phyloP scores from a whole-genome alignment of 1,140 invertebrate species.

The Dryas iulia region DNA sequence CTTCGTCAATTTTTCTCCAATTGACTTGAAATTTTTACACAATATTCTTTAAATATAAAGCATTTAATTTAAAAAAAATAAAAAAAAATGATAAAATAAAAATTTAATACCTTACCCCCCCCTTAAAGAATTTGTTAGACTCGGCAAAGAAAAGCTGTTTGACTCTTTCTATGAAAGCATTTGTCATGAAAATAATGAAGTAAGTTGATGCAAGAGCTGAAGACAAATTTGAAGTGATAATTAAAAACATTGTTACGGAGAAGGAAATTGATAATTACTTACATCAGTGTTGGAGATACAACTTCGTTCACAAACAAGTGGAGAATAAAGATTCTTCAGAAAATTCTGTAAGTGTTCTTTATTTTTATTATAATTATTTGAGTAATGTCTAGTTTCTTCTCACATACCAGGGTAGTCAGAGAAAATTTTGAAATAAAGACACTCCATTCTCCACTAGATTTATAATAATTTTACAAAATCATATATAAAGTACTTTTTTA shows the following conservation, averaged over 20 bases:
- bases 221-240: conserved; percentile 62
- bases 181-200: conserved; percentile 36
- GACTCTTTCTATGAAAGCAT: conserved; percentile 49
- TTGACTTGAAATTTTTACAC: no score
- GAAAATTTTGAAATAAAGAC: background rate
- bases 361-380: no score
- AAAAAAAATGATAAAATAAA: no score
- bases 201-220: conserved; percentile 64
- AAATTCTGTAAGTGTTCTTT: conserved; percentile 41
- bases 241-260: conserved; percentile 53
- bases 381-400: no score
- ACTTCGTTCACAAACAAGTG: conserved; percentile 51
- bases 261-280: conserved; percentile 67
- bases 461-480: background rate
- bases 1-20: no score
- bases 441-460: no score
- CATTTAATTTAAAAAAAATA: no score
- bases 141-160: conserved; percentile 65
- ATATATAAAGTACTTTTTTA: no score
- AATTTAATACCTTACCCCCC: no score
- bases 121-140: no score
- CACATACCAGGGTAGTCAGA: background rate
- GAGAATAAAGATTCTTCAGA: conserved; percentile 45
- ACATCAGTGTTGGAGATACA: conserved; percentile 68
- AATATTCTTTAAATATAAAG: no score